A percentile compares a stretch with the other conserved stretches of the same genome.
These are phyloP conservation scores for Gallinago nigripennis DNA, from an alignment of 2,797 vertebrate species.

Conservation along the genomic window DNA sequence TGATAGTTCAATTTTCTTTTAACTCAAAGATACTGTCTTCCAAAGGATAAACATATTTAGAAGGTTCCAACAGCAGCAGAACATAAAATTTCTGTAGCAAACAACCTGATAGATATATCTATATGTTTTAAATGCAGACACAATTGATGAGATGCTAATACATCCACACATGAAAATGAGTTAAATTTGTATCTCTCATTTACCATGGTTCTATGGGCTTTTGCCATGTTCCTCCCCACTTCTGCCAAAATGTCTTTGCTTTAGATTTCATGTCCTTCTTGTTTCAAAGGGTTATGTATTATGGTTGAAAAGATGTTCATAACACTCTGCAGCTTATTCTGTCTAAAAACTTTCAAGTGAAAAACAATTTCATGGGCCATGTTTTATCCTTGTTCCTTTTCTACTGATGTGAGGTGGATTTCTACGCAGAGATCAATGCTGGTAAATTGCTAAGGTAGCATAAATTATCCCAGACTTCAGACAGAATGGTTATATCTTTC, in stretches of 20 bases:
- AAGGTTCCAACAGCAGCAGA: not conserved
- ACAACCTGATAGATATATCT: not conserved
- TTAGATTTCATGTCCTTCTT: not conserved
- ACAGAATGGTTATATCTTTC: not conserved
- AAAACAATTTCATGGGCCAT: not conserved
- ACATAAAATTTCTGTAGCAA: not conserved
- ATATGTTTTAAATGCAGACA: not conserved
- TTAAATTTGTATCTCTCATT: not conserved
- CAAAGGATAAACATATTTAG: not conserved
- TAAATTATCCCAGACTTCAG: not conserved
- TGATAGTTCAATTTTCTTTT: not conserved
- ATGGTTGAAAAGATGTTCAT: not conserved
- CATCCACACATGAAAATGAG: not conserved
- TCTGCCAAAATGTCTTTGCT: not conserved
- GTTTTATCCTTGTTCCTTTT: not conserved
- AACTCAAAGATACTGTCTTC: not conserved
- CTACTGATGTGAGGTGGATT: not conserved
- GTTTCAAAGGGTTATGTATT: not conserved
- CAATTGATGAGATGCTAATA: not conserved
- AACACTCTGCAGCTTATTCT: not conserved
- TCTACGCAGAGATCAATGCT: constrained; percentile 20
- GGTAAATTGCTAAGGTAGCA: not conserved
- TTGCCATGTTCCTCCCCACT: not conserved
- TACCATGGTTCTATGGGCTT: not conserved
- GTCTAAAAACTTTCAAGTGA: not conserved